Base-by-base conservation (phyloP, 2,797 vertebrate species). In the Acanthis flammea region DNA sequence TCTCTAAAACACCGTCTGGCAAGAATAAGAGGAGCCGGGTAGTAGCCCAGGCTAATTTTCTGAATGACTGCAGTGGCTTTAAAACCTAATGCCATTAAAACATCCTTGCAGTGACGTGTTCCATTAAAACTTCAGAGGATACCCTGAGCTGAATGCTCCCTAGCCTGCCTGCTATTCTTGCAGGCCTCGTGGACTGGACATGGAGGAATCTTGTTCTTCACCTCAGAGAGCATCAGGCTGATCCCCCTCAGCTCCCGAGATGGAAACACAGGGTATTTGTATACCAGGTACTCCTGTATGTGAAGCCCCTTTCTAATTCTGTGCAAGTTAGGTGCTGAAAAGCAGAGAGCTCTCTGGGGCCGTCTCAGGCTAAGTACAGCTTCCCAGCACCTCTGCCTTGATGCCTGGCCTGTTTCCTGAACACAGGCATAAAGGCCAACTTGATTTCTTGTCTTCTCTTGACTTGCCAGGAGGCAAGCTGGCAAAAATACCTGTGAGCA, bases 21-120 rank as follows among this genome's bases (percentile, higher is more conserved):
- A 95, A 65, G 84, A 86, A 5, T 66, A 58, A 73, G 88, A 84
- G 48, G 37, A 95, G 63, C 80, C 48, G 87, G 87, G 31, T 94
- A 78, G 81, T 88, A 86, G 82, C 76, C 85, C 70, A 45, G 87
- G 62, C 70, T 90, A 93, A 70, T 91, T 96, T 94, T 96, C 94
- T 96, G 95, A 96, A 96, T 96, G 85, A 77, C 75, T 96, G 73
- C 78, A 67, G 57, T 15, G 2, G 78, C 94, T 66, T 94, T 93
- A 96, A 96, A 94, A 81, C 79, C 76, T 94, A 95, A 95, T 95
- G 79, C 94, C 85, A 91, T 96, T 96, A 95, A 96, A 96, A 91
- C 82, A 78, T 73, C 31, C 92, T 78, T 83, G 39, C 33, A 44
- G 55, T 94, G 92, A 96, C 12, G 41, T 72, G 25, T 89, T 78